A percentile compares a stretch with the other conserved stretches of the same genome.
These are phyloP conservation scores for Synanceia verrucosa DNA, from an alignment of 2,797 vertebrate genomes.

Conservation along the genomic window DNA sequence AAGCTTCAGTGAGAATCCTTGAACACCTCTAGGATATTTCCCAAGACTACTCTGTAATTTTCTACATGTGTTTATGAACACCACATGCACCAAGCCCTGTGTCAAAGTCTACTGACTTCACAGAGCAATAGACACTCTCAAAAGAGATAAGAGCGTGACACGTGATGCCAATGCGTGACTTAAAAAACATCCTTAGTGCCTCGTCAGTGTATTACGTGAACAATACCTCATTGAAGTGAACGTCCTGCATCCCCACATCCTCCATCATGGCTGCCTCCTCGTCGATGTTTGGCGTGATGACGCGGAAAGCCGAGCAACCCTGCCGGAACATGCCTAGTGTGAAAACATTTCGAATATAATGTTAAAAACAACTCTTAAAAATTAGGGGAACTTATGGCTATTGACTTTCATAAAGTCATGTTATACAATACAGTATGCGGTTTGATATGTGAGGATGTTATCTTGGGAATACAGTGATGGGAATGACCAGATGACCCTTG, in stretches of 20 bases:
- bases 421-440: neutral
- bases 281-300: slow-evolving; percentile 98
- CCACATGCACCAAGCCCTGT: slow-evolving; percentile 1
- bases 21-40: neutral
- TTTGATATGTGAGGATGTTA: slow-evolving; percentile 32
- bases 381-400: neutral
- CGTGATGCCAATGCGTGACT: neutral
- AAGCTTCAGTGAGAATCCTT: neutral
- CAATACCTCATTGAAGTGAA: slow-evolving; percentile 94
- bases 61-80: neutral
- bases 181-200: neutral
- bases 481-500: slow-evolving; percentile 58
- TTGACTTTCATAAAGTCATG: neutral
- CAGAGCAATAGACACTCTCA: slow-evolving; percentile 39
- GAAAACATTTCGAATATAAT: too few relatives aligned
- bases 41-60: neutral
- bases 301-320: slow-evolving; percentile 93
- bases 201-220: too few relatives aligned
- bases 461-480: slow-evolving; percentile 23
- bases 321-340: slow-evolving; percentile 95
- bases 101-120: slow-evolving; percentile 41
- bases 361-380: too few relatives aligned
- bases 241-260: slow-evolving; percentile 98
- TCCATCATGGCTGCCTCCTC: slow-evolving; percentile 99
- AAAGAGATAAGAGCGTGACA: slow-evolving; percentile 56